Conservation (phyloP, 2,888 invertebrate species). For the Sarcophaga carnaria region DNA sequence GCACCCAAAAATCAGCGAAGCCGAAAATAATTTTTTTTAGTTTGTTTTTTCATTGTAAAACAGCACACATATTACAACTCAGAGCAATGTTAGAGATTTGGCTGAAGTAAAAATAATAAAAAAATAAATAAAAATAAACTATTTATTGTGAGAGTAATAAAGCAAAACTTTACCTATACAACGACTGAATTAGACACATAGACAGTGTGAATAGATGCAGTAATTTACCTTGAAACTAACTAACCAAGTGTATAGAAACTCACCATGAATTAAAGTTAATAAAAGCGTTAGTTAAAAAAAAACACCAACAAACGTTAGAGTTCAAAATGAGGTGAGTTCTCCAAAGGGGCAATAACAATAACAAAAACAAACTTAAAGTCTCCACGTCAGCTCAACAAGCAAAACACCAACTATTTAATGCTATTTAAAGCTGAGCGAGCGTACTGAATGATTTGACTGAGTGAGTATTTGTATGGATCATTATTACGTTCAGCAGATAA, state of each 20-base stretch:
- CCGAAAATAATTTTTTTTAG: constrained; percentile 59
- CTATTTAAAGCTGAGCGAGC: constrained; percentile 5
- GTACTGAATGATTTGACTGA: constrained; percentile 25
- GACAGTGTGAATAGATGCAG: constrained; percentile 4
- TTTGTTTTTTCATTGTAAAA: constrained; percentile 1
- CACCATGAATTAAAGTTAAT: constrained; percentile 45
- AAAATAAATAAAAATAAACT: constrained; percentile 16
- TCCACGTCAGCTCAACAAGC: constrained; percentile 34
- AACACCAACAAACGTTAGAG: constrained; percentile 49
- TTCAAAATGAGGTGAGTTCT: constrained; percentile 54
- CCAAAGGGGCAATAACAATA: background rate
- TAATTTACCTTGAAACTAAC: constrained; percentile 1
- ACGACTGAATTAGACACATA: background rate
- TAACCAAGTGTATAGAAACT: constrained; percentile 53
- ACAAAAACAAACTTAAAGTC: constrained; percentile 8
- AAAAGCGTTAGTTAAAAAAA: constrained; percentile 59
- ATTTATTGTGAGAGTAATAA: constrained; percentile 36
- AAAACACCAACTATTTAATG: background rate
- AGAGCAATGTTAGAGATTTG: constrained; percentile 49
- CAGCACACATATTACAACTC: constrained; percentile 43
- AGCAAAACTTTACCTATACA: constrained; percentile 17
- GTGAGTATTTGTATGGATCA: constrained; percentile 38
- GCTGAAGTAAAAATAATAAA: constrained; percentile 4
- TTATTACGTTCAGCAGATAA: constrained; percentile 59
- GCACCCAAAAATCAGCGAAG: constrained; percentile 69